Evolutionary conservation across 2,888 invertebrate species (phyloP).

Genomic region (Campoletis raptor): DNA sequence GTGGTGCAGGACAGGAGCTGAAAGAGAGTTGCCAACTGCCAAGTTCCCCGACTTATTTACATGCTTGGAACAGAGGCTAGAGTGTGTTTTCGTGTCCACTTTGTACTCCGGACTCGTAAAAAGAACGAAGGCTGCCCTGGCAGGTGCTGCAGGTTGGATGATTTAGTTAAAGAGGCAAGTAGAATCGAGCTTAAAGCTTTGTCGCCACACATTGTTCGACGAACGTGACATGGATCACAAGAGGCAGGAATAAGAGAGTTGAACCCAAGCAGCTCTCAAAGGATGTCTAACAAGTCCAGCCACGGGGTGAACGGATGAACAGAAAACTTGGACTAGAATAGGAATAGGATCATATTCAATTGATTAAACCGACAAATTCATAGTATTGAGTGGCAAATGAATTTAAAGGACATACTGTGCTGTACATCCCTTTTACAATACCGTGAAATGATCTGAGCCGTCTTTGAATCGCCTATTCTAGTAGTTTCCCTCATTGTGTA

Average conservation of each 20-base stretch:
- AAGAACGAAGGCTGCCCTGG: constrained; percentile 35
- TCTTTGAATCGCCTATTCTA: background rate
- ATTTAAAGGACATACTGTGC: constrained; percentile 22
- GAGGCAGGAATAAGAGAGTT: background rate
- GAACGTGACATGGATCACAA: constrained; percentile 46
- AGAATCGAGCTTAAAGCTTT: constrained; percentile 41
- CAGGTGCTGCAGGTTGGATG: constrained; percentile 19
- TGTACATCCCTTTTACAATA: constrained; percentile 45
- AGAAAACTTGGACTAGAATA: background rate
- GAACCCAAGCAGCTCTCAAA: constrained; percentile 10
- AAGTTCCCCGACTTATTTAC: constrained; percentile 31
- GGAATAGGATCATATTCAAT: constrained; percentile 38
- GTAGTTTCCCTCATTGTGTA: background rate
- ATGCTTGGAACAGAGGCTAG: constrained; percentile 13
- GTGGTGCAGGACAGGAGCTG: constrained; percentile 39
- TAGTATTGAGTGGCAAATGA: constrained; percentile 52
- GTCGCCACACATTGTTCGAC: constrained; percentile 49
- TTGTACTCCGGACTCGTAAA: constrained; percentile 22
- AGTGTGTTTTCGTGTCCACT: constrained; percentile 28
- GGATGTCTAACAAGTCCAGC: constrained; percentile 39
- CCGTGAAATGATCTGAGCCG: constrained; percentile 51
- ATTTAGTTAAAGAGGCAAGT: constrained; percentile 32
- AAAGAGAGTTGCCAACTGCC: constrained; percentile 6
- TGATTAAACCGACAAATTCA: constrained; percentile 58
- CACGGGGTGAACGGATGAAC: background rate